Conservation (phyloP, 2,797 vertebrate genomes). For the Anableps anableps region DNA sequence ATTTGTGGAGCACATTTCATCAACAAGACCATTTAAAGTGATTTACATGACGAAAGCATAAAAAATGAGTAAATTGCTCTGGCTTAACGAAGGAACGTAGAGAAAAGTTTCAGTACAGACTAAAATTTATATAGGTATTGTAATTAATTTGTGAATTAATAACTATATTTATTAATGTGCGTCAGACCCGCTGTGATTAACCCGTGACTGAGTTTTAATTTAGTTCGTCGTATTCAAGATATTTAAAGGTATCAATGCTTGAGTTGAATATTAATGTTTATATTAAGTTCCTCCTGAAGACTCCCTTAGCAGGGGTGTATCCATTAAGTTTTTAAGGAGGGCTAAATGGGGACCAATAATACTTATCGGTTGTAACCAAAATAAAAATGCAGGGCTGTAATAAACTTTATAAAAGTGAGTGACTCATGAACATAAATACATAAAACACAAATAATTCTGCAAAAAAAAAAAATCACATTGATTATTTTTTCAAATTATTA, state of each 20-base stretch:
- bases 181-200: not conserved
- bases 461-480: too few species aligned
- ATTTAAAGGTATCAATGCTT: not conserved
- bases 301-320: too few species aligned
- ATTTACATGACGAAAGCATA: not conserved
- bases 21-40: not conserved
- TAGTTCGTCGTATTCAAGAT: not conserved
- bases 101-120: not conserved
- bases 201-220: not conserved
- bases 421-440: too few species aligned
- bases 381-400: too few species aligned
- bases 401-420: too few species aligned
- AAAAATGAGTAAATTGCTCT: not conserved
- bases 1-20: not conserved
- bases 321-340: too few species aligned
- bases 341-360: too few species aligned
- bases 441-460: too few species aligned
- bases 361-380: too few species aligned
- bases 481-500: too few species aligned
- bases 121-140: not conserved
- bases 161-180: not conserved
- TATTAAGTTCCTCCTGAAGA: too few species aligned
- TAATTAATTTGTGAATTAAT: not conserved
- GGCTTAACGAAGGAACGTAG: not conserved
- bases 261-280: too few species aligned